Base-by-base conservation (phyloP, 2,113 vertebrate species). In the Australoheros scitulus region DNA sequence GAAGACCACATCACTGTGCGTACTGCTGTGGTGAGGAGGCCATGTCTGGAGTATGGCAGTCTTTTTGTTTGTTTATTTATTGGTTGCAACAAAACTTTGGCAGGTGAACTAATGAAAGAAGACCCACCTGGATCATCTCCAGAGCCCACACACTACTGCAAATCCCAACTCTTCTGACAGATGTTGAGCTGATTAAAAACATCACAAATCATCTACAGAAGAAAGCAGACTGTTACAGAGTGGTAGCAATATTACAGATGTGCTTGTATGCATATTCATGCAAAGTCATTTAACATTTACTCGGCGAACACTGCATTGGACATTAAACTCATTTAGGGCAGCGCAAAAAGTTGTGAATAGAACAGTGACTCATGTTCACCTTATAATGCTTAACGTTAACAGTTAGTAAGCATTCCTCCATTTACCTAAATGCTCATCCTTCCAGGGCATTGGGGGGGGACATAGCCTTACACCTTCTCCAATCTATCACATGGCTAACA, bases 21-120 rank as follows among this genome's bases (percentile, higher is more conserved):
- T 47, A 2, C 22, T 26, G 63, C 7, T 47, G 24, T 17, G 43
- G 9, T 0, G 14, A 47, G 17, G 38, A 32, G 32, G 32, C 0
- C 63, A 41, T 36, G 13, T 64, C 61, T 24, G 36, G 6, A 34
- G 8, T 61, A 34, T 1, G 9, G 18, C 14, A 20, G 60, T 11
- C 17, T 47, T 11, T 38, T 22, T 68, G 2, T 38, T 22, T 68
- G 1, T 15, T 47, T 15, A 41, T 65, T 8, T 24, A 0, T 1
- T 22, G 15, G 24, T 26, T 43, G 63, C 15, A 6, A 14, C 63
- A 17, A 65, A 65, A 65, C 13, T 24, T 24, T 0, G 0, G 63
- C 63, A 65, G 4, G 41, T 29, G 41, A 22, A 41, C 3, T 11
- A 70, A 17, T 7, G 43, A 0, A 10, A 50, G 11, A 20, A 50